Conservation (phyloP, 2,888 invertebrate species). For the Acronicta psi region DNA sequence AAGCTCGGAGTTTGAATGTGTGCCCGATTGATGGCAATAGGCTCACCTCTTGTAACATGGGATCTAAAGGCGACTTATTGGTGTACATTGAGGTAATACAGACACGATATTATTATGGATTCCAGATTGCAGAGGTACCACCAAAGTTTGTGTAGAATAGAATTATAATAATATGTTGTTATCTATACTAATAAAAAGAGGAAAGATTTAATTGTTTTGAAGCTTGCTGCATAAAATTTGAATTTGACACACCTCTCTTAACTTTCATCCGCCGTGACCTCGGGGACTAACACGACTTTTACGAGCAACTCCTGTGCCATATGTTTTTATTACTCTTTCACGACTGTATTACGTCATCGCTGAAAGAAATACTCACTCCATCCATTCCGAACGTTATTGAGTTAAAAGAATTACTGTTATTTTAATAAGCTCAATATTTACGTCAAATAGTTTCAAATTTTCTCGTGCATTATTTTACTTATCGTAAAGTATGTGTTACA, state of each 20-base stretch:
- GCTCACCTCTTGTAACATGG: too few relatives aligned
- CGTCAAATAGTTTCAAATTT: slow-evolving; percentile 16
- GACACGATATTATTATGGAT: too few relatives aligned
- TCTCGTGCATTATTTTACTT: neutral
- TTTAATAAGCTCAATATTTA: slow-evolving; percentile 26
- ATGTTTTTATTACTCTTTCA: slow-evolving; percentile 6
- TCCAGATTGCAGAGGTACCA: too few relatives aligned
- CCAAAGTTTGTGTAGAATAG: too few relatives aligned
- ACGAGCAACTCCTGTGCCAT: slow-evolving; percentile 4
- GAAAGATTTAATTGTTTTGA: too few relatives aligned
- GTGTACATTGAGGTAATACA: too few relatives aligned
- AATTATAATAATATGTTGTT: too few relatives aligned
- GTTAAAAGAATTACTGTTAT: slow-evolving; percentile 16
- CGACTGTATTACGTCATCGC: slow-evolving; percentile 2
- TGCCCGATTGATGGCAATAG: too few relatives aligned
- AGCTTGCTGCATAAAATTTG: slow-evolving; percentile 25
- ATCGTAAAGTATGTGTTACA: slow-evolving; percentile 10
- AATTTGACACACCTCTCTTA: slow-evolving; percentile 24
- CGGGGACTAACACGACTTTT: slow-evolving; percentile 13
- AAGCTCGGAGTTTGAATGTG: too few relatives aligned
- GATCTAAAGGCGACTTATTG: too few relatives aligned
- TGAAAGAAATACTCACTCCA: slow-evolving; percentile 14
- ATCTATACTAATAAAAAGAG: too few relatives aligned
- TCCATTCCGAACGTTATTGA: slow-evolving; percentile 8
- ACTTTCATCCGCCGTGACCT: slow-evolving; percentile 36